Conservation (phyloP, 2,888 invertebrate genomes). For the Cheilosia vulpina region DNA sequence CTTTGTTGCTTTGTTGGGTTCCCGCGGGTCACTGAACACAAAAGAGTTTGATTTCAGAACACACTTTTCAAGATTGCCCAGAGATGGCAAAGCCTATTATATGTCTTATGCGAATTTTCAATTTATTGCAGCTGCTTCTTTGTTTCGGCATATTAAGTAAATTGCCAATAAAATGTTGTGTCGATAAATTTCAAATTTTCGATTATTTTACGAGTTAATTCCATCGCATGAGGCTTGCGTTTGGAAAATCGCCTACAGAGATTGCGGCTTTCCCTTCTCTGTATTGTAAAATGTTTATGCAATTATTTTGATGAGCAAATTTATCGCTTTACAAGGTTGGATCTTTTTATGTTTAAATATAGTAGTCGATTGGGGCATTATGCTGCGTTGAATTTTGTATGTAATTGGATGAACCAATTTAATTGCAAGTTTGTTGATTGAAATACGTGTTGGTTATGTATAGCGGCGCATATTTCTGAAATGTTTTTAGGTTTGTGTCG, state of each 20-base stretch:
- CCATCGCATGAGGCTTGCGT: neutral
- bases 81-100: neutral
- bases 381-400: neutral
- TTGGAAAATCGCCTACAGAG: conserved; percentile 23
- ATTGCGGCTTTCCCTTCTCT: conserved; percentile 11
- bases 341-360: neutral
- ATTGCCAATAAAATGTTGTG: conserved; percentile 46
- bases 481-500: too few relatives aligned
- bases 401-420: too few relatives aligned
- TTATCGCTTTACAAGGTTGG: neutral
- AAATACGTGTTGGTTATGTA: too few relatives aligned
- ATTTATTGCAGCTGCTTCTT: conserved; percentile 1
- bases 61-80: conserved; percentile 9
- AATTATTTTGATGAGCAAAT: neutral
- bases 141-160: conserved; percentile 29
- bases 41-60: neutral
- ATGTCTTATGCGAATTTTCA: neutral
- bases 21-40: neutral
- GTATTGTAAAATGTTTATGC: neutral
- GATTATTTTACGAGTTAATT: conserved; percentile 1
- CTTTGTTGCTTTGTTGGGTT: conserved; percentile 2
- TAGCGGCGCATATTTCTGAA: too few relatives aligned
- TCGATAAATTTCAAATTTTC: conserved; percentile 18
- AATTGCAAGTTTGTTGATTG: too few relatives aligned
- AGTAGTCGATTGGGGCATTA: neutral